Base-by-base conservation (phyloP, 2,113 vertebrate genomes). In the Illadopsis cleaveri region DNA sequence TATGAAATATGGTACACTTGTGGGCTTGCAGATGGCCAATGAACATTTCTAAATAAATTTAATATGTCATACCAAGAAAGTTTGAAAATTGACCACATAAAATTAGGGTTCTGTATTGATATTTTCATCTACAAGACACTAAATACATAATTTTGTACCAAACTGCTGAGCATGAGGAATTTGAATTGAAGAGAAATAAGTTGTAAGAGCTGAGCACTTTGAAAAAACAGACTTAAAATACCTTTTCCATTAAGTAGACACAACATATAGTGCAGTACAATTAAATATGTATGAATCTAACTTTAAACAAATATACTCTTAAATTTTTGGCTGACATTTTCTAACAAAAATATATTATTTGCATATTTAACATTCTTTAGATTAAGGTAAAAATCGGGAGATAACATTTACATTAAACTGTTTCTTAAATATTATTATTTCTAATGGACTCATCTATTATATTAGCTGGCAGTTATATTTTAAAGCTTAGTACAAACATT, bases 281-380 rank as follows among this genome's bases (percentile, higher is more conserved):
- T 91, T 87, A 91, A 91, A 94, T 83, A 90, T 73, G 38, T 15
- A 88, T 94, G 28, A 94, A 68, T 20, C 16, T 53, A 75, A 68
- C 4, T 94, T 94, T 54, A 89, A 50, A 61, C 37, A 45, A 60
- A 73, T 31, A 69, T 84, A 54, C 24, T 82, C 75, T 72, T 14
- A 89, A 89, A 38, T 44, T 25, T 75, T 79, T 89, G 53, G 44
- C 48, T 79, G 44, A 51, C 28, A 79, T 89, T 86, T 93, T 73
- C 42, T 73, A 70, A 62, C 9, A 76, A 54, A 80, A 57, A 54
- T 54, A 24, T 19, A 51, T 40, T 1, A 84, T 66, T 56, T 90
- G 5, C 28, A 61, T 82, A 85, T 85, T 69, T 72, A 65, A 24
- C 7, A 23, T 69, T 72, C 20, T 82, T 85, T 57, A 89, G 42